Evolutionary conservation across 2,113 vertebrate species (phyloP).

Genomic region (Boulengeromyrus knoepffleri): DNA sequence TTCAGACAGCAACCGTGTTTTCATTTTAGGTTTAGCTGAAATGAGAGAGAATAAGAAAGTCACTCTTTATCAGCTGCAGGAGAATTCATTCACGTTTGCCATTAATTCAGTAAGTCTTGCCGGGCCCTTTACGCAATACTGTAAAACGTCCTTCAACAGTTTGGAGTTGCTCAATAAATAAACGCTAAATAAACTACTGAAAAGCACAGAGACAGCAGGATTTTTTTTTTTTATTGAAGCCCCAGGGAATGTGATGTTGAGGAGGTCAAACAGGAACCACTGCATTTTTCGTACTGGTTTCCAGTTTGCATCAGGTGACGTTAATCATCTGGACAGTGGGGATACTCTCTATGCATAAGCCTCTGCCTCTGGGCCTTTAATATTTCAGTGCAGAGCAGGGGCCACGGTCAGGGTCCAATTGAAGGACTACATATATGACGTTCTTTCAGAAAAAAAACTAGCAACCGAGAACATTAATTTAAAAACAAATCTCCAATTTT

Average conservation of each 20-base stretch:
- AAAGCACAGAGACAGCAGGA: neutral
- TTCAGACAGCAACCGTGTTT: neutral
- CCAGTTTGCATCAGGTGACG: neutral
- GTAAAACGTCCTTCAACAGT: neutral
- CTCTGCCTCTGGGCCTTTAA: no score
- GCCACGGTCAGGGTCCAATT: neutral
- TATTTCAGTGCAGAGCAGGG: neutral
- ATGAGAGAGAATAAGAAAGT: neutral
- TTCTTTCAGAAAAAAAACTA: neutral
- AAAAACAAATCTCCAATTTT: neutral
- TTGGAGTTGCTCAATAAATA: neutral
- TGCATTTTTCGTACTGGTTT: neutral
- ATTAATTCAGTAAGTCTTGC: neutral
- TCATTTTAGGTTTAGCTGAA: neutral
- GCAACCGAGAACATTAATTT: neutral
- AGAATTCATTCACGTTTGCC: neutral
- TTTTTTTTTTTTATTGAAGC: neutral
- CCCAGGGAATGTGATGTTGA: neutral
- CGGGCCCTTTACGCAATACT: neutral
- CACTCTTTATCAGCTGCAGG: neutral
- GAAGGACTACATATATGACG: neutral
- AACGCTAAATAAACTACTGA: neutral
- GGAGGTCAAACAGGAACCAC: neutral
- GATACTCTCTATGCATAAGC: neutral
- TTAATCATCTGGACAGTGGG: slow-evolving; percentile 9